Conservation (phyloP, 2,797 vertebrate genomes). For the Siniperca obscura region DNA sequence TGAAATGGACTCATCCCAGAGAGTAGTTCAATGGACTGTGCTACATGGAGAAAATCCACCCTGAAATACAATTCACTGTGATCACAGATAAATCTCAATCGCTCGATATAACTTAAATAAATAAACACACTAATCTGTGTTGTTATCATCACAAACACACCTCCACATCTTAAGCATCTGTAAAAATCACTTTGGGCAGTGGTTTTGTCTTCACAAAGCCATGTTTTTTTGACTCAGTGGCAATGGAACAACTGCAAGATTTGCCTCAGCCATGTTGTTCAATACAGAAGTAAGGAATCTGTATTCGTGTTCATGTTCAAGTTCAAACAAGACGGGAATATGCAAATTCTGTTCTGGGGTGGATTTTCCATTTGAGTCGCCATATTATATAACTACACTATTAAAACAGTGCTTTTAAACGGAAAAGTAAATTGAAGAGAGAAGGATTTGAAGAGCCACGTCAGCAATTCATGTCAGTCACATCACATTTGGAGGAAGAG, state of each 20-base stretch:
- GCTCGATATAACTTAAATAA: not conserved
- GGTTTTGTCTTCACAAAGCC: constrained; percentile 18
- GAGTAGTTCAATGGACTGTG: constrained; percentile 2
- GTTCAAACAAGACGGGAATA: constrained; percentile 41
- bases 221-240: not conserved
- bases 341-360: constrained; percentile 36
- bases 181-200: not conserved
- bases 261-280: constrained; percentile 6
- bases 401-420: constrained; percentile 42
- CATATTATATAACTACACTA: constrained; percentile 50
- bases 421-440: constrained; percentile 32
- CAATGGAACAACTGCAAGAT: constrained; percentile 31
- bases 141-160: constrained; percentile 4
- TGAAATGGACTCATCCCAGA: constrained; percentile 15
- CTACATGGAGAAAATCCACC: constrained; percentile 9
- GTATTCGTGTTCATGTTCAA: constrained; percentile 42
- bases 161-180: not conserved
- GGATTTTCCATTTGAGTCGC: constrained; percentile 54
- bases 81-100: constrained; percentile 4
- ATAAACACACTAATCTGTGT: constrained; percentile 1
- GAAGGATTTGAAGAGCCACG: constrained; percentile 26
- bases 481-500: constrained; percentile 27
- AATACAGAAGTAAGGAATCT: constrained; percentile 10
- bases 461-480: constrained; percentile 22
- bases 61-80: constrained; percentile 7